Conservation (phyloP, 2,797 vertebrate species). For the Eulemur mongoz region DNA sequence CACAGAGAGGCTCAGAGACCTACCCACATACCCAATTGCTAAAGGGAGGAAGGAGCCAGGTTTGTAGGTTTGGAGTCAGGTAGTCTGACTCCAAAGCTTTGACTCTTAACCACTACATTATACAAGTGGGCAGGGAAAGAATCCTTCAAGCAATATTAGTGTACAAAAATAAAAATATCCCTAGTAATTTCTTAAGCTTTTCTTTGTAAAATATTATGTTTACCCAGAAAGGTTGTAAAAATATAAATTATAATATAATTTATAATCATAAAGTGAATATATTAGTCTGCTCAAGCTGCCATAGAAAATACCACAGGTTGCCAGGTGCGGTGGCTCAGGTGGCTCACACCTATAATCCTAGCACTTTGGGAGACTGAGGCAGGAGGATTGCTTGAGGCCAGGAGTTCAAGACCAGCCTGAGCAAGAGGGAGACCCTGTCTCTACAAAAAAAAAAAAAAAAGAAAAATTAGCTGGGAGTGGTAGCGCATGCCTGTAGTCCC, state of each 20-base stretch:
- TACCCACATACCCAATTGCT: neutral
- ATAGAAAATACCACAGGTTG: neutral
- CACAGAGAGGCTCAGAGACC: neutral
- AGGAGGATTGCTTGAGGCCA: too few relatives aligned
- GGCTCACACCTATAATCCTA: too few relatives aligned
- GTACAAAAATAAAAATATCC: neutral
- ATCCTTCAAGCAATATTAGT: neutral
- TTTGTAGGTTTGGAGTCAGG: neutral
- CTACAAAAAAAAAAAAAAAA: too few relatives aligned
- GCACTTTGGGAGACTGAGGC: too few relatives aligned
- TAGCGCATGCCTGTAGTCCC: too few relatives aligned
- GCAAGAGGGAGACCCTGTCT: too few relatives aligned
- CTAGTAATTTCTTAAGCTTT: neutral
- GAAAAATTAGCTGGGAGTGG: too few relatives aligned
- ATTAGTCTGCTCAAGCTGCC: neutral
- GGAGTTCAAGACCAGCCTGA: too few relatives aligned
- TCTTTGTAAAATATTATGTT: neutral
- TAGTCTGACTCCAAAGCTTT: neutral
- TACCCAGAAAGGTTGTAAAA: neutral
- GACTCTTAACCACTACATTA: neutral
- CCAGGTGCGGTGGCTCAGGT: too few relatives aligned
- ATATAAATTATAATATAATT: neutral
- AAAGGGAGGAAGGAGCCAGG: neutral
- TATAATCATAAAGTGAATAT: neutral
- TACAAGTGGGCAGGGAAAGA: neutral